A percentile compares a stretch with the other conserved stretches of the same genome.
These are phyloP conservation scores for Monochamus saltuarius DNA, from an alignment of 1,140 invertebrate genomes.

Conservation along the genomic window DNA sequence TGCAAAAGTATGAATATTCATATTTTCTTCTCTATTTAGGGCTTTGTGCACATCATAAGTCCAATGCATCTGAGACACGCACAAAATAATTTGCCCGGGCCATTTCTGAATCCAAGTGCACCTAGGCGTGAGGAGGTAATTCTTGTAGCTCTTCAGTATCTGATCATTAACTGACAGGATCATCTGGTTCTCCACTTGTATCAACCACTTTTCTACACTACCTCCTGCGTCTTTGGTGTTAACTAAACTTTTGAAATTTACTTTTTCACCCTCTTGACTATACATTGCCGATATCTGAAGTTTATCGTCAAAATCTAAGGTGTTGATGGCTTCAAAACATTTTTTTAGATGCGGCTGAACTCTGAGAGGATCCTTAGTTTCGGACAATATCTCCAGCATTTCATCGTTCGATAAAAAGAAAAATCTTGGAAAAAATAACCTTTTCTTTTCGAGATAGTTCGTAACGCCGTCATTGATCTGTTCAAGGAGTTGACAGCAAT, in stretches of 20 bases:
- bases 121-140: slow-evolving; percentile 66
- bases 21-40: slow-evolving; percentile 60
- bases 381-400: slow-evolving; percentile 91
- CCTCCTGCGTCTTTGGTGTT: slow-evolving; percentile 79
- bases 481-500: slow-evolving; percentile 74
- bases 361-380: slow-evolving; percentile 83
- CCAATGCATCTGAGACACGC: slow-evolving; percentile 89
- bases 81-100: slow-evolving; percentile 87
- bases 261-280: slow-evolving; percentile 80
- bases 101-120: slow-evolving; percentile 73
- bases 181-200: slow-evolving; percentile 84
- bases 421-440: slow-evolving; percentile 88
- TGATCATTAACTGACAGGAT: slow-evolving; percentile 69
- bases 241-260: slow-evolving; percentile 69
- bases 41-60: slow-evolving; percentile 74
- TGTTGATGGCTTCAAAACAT: slow-evolving; percentile 82
- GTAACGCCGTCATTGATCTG: slow-evolving; percentile 84
- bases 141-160: slow-evolving; percentile 69
- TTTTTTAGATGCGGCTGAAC: slow-evolving; percentile 92
- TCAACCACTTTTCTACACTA: slow-evolving; percentile 91
- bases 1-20: slow-evolving; percentile 53
- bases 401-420: slow-evolving; percentile 96
- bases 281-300: slow-evolving; percentile 83
- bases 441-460: slow-evolving; percentile 89
- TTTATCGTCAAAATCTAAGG: slow-evolving; percentile 71